These are phyloP conservation scores for Myiopsitta monachus DNA, from an alignment of 2,113 vertebrate species.

Conservation along the genomic window DNA sequence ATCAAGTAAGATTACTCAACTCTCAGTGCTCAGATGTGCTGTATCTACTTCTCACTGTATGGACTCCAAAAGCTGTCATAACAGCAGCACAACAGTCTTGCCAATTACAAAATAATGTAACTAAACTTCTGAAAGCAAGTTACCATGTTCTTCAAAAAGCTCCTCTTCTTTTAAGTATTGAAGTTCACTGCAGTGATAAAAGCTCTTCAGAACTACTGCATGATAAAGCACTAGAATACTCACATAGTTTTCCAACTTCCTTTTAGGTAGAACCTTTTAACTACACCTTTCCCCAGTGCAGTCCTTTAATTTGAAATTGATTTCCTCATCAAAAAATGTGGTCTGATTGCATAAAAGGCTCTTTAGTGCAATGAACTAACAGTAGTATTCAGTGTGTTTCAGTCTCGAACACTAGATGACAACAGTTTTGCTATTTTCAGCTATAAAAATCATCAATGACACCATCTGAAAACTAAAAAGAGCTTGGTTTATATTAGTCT, in stretches of 20 bases:
- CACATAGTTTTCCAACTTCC: background rate
- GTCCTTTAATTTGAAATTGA: conserved; percentile 56
- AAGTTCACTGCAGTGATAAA: background rate
- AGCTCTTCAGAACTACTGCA: background rate
- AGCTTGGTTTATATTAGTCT: background rate
- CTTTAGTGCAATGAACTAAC: conserved; percentile 4
- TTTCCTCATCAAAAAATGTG: conserved; percentile 44
- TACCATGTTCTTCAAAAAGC: background rate
- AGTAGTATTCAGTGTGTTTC: background rate
- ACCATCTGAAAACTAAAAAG: background rate
- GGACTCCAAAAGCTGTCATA: background rate
- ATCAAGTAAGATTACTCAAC: background rate
- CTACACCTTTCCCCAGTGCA: background rate
- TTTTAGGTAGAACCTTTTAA: background rate
- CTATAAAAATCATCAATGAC: background rate
- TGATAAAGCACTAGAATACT: background rate
- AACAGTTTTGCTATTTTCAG: conserved; percentile 13
- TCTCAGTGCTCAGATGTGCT: background rate
- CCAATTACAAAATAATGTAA: background rate
- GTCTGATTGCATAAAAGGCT: conserved; percentile 34
- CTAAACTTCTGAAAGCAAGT: conserved; percentile 1
- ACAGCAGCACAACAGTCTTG: background rate
- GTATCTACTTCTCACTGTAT: background rate
- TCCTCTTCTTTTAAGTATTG: background rate
- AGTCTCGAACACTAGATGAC: conserved; percentile 19